Base-by-base conservation (phyloP, 2,113 vertebrate species). In the Hippolais icterina region DNA sequence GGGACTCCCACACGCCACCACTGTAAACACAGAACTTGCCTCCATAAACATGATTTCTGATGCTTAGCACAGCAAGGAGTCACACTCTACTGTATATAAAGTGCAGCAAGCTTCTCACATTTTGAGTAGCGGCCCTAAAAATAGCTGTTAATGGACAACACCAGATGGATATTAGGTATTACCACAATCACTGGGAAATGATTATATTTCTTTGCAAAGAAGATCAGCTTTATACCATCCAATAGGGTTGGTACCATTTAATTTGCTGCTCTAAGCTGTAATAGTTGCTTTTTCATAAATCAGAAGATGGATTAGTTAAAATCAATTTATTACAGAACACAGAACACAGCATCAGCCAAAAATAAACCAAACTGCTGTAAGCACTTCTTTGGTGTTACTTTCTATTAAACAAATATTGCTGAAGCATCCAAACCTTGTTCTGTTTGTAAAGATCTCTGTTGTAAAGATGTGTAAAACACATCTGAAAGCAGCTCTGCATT, bases 281-380 rank as follows among this genome's bases (percentile, higher is more conserved):
- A 79, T 92, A 97, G 84, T 87, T 95, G 94, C 90, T 95, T 97
- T 97, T 97, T 90, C 90, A 95, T 92, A 97, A 96, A 97, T 96
- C 94, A 88, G 81, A 95, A 84, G 77, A 75, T 88, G 89, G 89
- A 96, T 96, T 96, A 96, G 78, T 86, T 93, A 41, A 74, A 95
- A 86, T 93, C 35, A 89, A 16, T 95, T 93, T 91, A 94, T 86
- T 93, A 89, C 13, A 85, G 69, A 87, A 70, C 66, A 64, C 39
- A 66, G 37, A 64, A 68, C 17, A 13, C 33, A 70, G 49, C 54
- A 84, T 69, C 72, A 60, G n/a, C 70, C 61, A 84, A 77, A 77
- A 96, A 52, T 63, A 84, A 96, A 90, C 6, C 10, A 23, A 71
- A 56, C 14, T 53, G 35, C 56, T 85, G 0, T 44, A 86, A 94